Percentiles rank a stretch among this genome's conserved stretches.
phyloP scores from a whole-genome alignment of 2,113 vertebrate species.

The Sinocyclocheilus anophthalmus region DNA sequence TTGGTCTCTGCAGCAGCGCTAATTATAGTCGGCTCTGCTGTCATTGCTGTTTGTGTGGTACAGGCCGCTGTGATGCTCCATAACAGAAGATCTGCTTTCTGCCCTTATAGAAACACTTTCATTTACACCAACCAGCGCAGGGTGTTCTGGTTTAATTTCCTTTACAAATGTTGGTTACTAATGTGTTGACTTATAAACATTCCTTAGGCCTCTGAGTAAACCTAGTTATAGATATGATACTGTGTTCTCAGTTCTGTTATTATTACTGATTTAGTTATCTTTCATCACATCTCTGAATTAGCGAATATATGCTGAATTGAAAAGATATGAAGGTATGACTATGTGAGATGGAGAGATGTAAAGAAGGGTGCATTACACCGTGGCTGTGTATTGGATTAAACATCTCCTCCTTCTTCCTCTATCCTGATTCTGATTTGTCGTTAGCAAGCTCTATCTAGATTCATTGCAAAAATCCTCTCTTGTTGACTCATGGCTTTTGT shows the following conservation, averaged over 20 bases:
- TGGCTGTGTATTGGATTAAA: neutral
- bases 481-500: slow-evolving; percentile 35
- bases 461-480: slow-evolving; percentile 33
- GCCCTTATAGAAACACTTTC: slow-evolving; percentile 40
- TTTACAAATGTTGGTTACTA: neutral
- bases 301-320: neutral
- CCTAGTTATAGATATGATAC: neutral
- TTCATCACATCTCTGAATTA: neutral
- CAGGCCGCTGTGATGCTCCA: slow-evolving; percentile 59
- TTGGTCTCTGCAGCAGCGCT: slow-evolving; percentile 57
- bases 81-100: slow-evolving; percentile 48
- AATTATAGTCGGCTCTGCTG: slow-evolving; percentile 67
- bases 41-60: slow-evolving; percentile 56
- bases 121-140: neutral
- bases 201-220: neutral
- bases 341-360: neutral
- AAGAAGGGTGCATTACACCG: neutral
- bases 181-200: neutral
- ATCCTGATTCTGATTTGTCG: slow-evolving; percentile 21
- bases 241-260: neutral
- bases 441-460: slow-evolving; percentile 25
- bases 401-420: slow-evolving; percentile 1
- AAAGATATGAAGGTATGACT: neutral
- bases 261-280: neutral
- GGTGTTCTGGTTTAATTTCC: neutral